A percentile compares a stretch with the other conserved stretches of the same genome.
Evolutionary conservation across 2,888 invertebrate genomes (phyloP).

Genomic region (Drosophila greeni): DNA sequence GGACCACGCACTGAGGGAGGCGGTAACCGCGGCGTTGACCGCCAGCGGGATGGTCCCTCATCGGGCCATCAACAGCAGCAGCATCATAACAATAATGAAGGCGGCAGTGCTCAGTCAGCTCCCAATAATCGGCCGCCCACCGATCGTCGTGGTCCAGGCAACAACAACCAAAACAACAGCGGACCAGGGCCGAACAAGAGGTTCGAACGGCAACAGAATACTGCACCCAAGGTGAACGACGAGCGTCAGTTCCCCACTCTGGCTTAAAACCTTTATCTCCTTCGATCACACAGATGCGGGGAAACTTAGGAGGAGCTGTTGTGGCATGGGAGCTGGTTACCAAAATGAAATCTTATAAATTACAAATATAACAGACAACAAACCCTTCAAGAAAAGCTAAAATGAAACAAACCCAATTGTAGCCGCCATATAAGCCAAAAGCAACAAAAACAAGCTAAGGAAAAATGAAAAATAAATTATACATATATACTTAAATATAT

Average conservation of each 20-base stretch:
- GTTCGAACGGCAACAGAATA: slow-evolving; percentile 70
- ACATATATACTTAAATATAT: slow-evolving; percentile 41
- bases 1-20: slow-evolving; percentile 63
- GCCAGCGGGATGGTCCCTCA: slow-evolving; percentile 38
- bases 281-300: not conserved
- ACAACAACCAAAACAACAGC: slow-evolving; percentile 29
- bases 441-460: slow-evolving; percentile 58
- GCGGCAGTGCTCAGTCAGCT: slow-evolving; percentile 26
- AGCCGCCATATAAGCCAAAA: slow-evolving; percentile 62
- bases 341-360: slow-evolving; percentile 51
- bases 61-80: slow-evolving; percentile 28
- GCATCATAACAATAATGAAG: slow-evolving; percentile 37
- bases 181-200: slow-evolving; percentile 55
- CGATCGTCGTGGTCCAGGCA: slow-evolving; percentile 55
- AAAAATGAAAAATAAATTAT: slow-evolving; percentile 42
- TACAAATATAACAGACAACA: slow-evolving; percentile 38
- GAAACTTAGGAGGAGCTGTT: not conserved
- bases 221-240: slow-evolving; percentile 95
- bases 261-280: slow-evolving; percentile 81
- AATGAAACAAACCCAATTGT: slow-evolving; percentile 22
- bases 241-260: slow-evolving; percentile 97
- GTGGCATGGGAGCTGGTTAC: slow-evolving; percentile 46
- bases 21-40: slow-evolving; percentile 58
- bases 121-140: slow-evolving; percentile 50
- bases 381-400: slow-evolving; percentile 22